Base-by-base conservation (phyloP, 2,888 invertebrate species). In the Oscheius sp. region DNA sequence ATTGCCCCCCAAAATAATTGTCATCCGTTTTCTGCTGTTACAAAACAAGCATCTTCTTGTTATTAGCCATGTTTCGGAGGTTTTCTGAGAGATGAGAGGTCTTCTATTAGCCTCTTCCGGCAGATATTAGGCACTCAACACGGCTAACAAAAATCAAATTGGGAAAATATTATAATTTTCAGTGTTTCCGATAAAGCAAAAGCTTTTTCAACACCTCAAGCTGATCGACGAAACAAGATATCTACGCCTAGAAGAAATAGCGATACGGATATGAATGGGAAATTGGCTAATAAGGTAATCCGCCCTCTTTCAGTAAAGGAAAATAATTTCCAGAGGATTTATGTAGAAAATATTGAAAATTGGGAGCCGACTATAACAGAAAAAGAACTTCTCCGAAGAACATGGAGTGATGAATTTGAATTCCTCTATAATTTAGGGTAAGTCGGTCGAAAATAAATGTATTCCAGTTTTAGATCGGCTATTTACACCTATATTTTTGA, bases 321-420 rank as follows among this genome's bases (percentile, higher is more conserved):
- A 58, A 25, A 13, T 3, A 5, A 13, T 63, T 77, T 79, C 64
- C 75, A 79, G 76, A 74, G 76, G 66, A 69, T 74, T 35, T 72
- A 76, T 68, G 73, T 74, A 12, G 75, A 77, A 46, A 77, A 84
- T 25, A 81, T 85, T 56, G 81, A 81, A 46, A 75, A 75, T 13
- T 86, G 86, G 86, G 84, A 86, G 73, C 83, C 86, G 21, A 79
- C 83, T 66, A 76, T 83, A 2, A 73, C 75, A 18, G 86, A 86
- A 58, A 85, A 85, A 69, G 86, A 86, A 29, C 75, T 87, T 3
- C 75, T 87, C 18, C 81, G 82, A 27, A 77, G 80, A 3, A 86
- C 86, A 23, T 87, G 87, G 87, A 84, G 83, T 53, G 87, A 87
- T 55, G 86, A 87, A 58, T 87, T 87, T 71, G 87, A 87, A 71